Evolutionary conservation across 2,888 invertebrate genomes (phyloP).

Genomic region (Hylaea fasciaria): DNA sequence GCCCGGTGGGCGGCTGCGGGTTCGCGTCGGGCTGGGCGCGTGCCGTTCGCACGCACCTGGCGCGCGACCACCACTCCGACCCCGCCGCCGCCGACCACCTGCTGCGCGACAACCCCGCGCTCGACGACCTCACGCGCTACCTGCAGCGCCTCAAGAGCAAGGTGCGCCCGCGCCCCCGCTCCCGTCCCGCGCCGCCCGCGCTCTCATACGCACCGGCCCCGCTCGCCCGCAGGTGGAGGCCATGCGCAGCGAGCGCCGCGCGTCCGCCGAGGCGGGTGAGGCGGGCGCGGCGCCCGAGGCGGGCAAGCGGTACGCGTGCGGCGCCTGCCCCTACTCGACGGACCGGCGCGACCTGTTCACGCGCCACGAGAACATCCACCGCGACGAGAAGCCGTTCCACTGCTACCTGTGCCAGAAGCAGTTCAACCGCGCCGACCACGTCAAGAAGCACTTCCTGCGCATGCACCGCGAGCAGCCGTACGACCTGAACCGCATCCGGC

Average conservation of each 20-base stretch:
- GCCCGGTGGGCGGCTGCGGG: slow-evolving; percentile 88
- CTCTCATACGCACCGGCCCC: neutral
- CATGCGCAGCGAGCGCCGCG: slow-evolving; percentile 63
- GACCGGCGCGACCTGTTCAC: slow-evolving; percentile 96
- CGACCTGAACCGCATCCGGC: slow-evolving; percentile 92
- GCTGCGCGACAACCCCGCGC: slow-evolving; percentile 89
- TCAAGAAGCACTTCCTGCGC: slow-evolving; percentile 96
- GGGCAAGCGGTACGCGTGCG: slow-evolving; percentile 92
- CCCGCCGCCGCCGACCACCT: slow-evolving; percentile 86
- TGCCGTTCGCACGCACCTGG: slow-evolving; percentile 89
- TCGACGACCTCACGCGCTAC: slow-evolving; percentile 90
- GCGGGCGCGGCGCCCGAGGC: slow-evolving; percentile 45
- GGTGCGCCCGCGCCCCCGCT: slow-evolving; percentile 55
- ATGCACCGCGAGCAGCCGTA: slow-evolving; percentile 97
- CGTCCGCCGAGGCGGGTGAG: slow-evolving; percentile 31
- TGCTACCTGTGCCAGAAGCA: slow-evolving; percentile 97
- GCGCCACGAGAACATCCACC: slow-evolving; percentile 96
- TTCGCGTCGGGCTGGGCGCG: slow-evolving; percentile 91
- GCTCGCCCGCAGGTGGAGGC: slow-evolving; percentile 68
- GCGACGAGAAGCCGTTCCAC: slow-evolving; percentile 97
- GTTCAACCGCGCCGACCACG: slow-evolving; percentile 97
- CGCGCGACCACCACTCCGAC: slow-evolving; percentile 89
- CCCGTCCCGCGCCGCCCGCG: neutral
- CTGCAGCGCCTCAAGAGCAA: slow-evolving; percentile 88
- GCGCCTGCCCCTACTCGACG: slow-evolving; percentile 95